phyloP scores from a whole-genome alignment of 2,797 vertebrate species.

The Tenualosa thibaudeaui region DNA sequence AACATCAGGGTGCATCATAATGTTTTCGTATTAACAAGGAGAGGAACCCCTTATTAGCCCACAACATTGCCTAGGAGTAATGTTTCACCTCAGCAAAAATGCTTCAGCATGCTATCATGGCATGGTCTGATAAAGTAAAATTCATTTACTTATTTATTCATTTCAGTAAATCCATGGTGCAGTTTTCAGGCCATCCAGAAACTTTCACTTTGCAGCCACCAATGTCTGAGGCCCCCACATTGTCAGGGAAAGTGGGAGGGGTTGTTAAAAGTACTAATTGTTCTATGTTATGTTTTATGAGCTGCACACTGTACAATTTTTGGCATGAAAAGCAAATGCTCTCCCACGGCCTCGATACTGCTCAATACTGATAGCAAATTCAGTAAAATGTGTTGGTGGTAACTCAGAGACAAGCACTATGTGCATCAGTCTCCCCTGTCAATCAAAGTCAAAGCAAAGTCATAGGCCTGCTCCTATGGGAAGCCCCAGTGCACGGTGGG shows the following conservation, averaged over 20 bases:
- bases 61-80: background rate
- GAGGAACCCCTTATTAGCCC: background rate
- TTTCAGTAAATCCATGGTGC: background rate
- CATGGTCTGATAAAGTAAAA: background rate
- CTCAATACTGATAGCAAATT: background rate
- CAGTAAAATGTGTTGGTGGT: background rate
- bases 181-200: background rate
- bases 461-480: conserved; percentile 24
- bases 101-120: background rate
- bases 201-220: background rate
- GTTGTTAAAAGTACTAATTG: background rate
- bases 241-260: background rate
- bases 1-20: background rate
- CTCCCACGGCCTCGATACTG: background rate
- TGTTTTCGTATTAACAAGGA: background rate
- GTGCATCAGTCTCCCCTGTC: background rate
- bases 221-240: background rate
- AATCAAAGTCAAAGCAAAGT: conserved; percentile 24
- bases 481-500: conserved; percentile 1
- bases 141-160: too few relatives aligned
- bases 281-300: background rate
- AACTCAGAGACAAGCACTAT: background rate
- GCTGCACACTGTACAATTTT: background rate
- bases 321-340: background rate
- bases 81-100: background rate